phyloP scores from a whole-genome alignment of 2,113 vertebrate species.

The Alligator sinensis region DNA sequence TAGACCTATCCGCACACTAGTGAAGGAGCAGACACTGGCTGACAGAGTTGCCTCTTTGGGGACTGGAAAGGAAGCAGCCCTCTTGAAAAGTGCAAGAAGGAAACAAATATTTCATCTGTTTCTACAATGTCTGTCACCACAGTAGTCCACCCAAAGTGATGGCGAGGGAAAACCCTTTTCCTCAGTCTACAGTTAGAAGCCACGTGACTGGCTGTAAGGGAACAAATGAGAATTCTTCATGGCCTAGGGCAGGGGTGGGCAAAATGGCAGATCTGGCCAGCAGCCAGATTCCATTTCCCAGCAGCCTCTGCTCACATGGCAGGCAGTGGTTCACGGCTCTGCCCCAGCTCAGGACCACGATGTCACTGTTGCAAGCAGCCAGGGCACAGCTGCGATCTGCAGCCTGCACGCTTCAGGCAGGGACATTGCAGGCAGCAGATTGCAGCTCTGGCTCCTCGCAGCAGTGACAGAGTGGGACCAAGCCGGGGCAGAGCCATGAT shows the following conservation, averaged over 20 bases:
- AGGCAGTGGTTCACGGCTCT: not conserved
- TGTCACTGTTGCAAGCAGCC: too few species aligned
- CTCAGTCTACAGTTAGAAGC: fast-evolving
- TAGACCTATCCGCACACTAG: not conserved
- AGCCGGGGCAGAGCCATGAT: too few species aligned
- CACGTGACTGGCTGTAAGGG: not conserved
- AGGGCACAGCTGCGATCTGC: too few species aligned
- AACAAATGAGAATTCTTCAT: not conserved
- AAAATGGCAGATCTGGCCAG: not conserved
- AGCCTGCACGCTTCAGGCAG: too few species aligned
- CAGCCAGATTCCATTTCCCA: too few species aligned
- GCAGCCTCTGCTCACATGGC: too few species aligned
- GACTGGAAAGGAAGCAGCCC: not conserved
- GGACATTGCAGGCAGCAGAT: too few species aligned
- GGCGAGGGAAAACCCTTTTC: not conserved
- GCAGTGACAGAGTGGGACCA: too few species aligned
- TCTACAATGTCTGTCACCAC: not conserved
- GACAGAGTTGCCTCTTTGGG: not conserved
- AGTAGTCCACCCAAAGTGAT: not conserved
- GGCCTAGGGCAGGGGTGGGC: not conserved
- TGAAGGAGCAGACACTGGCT: not conserved
- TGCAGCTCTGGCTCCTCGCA: too few species aligned
- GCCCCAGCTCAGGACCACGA: not conserved
- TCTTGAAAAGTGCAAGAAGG: not conserved
- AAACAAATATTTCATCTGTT: not conserved